Percentiles rank a stretch among this genome's conserved stretches.
phyloP scores from a whole-genome alignment of 2,888 invertebrate species.

The Standfussiana lucernea region DNA sequence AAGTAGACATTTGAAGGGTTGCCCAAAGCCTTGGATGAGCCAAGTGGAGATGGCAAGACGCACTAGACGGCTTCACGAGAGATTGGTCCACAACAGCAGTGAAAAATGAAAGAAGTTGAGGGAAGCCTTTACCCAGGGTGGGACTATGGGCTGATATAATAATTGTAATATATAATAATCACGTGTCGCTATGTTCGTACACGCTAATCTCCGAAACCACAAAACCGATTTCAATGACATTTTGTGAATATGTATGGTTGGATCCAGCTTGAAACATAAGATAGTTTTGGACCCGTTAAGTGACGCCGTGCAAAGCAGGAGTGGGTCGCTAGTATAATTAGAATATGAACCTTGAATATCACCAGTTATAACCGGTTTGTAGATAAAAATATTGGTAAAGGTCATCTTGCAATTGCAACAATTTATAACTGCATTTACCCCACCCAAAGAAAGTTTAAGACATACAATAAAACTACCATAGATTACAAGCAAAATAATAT shows the following conservation, averaged over 20 bases:
- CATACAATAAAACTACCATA: background rate
- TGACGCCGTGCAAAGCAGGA: background rate
- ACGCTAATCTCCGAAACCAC: background rate
- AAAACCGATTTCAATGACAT: background rate
- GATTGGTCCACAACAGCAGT: no score
- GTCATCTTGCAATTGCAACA: background rate
- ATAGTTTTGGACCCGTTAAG: background rate
- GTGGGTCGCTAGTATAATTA: background rate
- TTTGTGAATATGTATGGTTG: background rate
- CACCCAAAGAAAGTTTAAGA: conserved; percentile 3
- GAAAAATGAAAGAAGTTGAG: no score
- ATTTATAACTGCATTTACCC: conserved; percentile 27
- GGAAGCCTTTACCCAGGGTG: no score
- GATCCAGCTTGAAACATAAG: background rate
- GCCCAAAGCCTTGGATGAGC: no score
- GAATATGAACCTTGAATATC: background rate
- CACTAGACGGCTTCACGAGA: no score
- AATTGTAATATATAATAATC: no score
- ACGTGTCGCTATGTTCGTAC: background rate
- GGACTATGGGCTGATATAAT: no score
- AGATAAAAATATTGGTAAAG: background rate
- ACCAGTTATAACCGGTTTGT: background rate
- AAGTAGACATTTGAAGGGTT: no score
- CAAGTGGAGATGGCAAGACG: no score
- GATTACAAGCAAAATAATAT: conserved; percentile 6